Evolutionary conservation across 2,797 vertebrate genomes (phyloP).

Genomic region (Channallabes apus): DNA sequence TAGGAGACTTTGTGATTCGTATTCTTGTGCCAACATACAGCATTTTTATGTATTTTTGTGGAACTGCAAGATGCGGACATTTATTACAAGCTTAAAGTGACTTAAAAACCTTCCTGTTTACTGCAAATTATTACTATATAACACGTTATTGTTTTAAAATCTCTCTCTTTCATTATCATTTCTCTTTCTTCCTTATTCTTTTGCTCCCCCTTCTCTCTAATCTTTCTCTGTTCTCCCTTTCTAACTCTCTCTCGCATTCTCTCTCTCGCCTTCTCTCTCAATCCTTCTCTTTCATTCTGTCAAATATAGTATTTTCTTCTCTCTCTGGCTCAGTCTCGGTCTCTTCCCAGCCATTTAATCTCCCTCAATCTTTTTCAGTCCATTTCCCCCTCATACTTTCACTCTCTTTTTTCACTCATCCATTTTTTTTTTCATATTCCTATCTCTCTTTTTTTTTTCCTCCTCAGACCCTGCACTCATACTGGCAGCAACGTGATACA

Average conservation of each 20-base stretch:
- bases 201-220: not conserved
- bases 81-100: not conserved
- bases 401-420: not conserved
- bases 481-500: not conserved
- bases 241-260: not conserved
- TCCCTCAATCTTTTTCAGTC: slow-evolving; percentile 51
- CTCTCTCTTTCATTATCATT: not conserved
- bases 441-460: not conserved
- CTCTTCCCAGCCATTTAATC: slow-evolving; percentile 35
- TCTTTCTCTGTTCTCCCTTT: not conserved
- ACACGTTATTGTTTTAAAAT: not conserved
- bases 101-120: not conserved
- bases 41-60: not conserved
- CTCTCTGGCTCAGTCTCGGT: not conserved
- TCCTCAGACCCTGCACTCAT: not conserved
- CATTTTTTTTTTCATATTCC: not conserved
- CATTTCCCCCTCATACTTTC: slow-evolving; percentile 8
- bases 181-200: not conserved
- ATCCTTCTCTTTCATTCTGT: slow-evolving; percentile 20
- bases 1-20: not conserved
- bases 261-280: not conserved
- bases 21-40: not conserved
- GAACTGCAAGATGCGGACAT: not conserved
- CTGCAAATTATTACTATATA: not conserved
- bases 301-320: slow-evolving; percentile 20